These are phyloP conservation scores for Camponotus floridanus DNA, from an alignment of 1,140 invertebrate species.

Conservation along the genomic window DNA sequence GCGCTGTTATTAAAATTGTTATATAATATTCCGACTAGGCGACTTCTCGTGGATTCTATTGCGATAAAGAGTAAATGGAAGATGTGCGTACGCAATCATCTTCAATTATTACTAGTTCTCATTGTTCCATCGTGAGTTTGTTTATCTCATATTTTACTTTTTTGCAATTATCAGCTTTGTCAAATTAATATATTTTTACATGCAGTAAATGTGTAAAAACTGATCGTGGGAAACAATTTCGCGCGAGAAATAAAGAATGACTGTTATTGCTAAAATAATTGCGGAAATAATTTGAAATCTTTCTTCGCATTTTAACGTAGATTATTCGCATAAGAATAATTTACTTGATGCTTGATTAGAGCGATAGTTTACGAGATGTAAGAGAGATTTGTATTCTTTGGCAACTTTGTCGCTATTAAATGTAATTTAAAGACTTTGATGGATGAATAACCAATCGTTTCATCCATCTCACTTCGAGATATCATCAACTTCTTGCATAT, in stretches of 20 bases:
- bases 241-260: no score
- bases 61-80: background rate
- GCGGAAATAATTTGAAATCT: background rate
- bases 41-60: background rate
- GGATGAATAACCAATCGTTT: background rate
- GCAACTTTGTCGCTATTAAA: background rate
- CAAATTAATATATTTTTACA: no score
- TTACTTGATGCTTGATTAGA: background rate
- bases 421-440: background rate
- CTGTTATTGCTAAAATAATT: background rate
- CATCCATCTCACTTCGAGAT: background rate
- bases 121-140: no score
- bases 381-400: background rate
- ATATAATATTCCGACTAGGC: background rate
- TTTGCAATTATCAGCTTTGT: no score
- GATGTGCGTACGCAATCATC: background rate
- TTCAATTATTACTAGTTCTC: no score
- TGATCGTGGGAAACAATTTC: no score
- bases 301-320: background rate
- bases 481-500: background rate
- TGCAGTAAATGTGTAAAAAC: no score
- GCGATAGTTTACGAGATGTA: background rate
- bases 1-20: background rate
- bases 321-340: no score
- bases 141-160: no score